Percentiles rank a stretch among this genome's conserved stretches.
These are phyloP conservation scores for Eulithis testata DNA, from an alignment of 2,888 invertebrate genomes.

Conservation along the genomic window DNA sequence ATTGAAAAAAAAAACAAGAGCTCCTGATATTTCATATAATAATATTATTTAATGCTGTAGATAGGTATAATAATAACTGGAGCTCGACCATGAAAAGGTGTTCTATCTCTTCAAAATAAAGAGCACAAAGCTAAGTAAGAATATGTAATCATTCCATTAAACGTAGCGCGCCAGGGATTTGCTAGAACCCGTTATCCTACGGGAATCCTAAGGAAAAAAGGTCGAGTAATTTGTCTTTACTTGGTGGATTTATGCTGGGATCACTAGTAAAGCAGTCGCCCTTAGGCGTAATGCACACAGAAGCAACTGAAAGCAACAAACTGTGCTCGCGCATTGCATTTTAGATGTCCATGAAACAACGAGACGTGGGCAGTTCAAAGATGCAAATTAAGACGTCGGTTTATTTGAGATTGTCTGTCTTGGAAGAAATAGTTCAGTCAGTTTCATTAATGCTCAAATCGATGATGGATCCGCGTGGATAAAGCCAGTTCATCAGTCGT, in stretches of 20 bases:
- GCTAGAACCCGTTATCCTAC: slow-evolving; percentile 65
- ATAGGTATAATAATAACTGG: neutral
- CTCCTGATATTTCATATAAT: too few relatives aligned
- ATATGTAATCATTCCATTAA: slow-evolving; percentile 75
- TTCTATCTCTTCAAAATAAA: slow-evolving; percentile 1
- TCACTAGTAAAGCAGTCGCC: slow-evolving; percentile 60
- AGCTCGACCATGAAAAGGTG: neutral
- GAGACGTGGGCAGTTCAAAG: neutral
- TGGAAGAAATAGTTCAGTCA: too few relatives aligned
- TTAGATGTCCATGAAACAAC: neutral
- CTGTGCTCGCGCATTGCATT: neutral
- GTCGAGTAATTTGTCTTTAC: slow-evolving; percentile 79
- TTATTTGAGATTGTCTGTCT: too few relatives aligned
- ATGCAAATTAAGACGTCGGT: neutral
- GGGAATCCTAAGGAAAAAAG: slow-evolving; percentile 72
- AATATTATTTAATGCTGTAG: too few relatives aligned
- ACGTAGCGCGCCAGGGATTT: slow-evolving; percentile 66
- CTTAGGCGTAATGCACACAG: slow-evolving; percentile 17
- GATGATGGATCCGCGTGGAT: too few relatives aligned
- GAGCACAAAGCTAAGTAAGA: slow-evolving; percentile 43
- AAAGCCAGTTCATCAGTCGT: too few relatives aligned
- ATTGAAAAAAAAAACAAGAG: too few relatives aligned
- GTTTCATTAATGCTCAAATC: too few relatives aligned
- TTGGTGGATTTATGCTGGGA: slow-evolving; percentile 74
- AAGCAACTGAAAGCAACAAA: neutral